Percentiles rank a stretch among this genome's conserved stretches.
Conservation (phyloP, 2,113 vertebrate genomes). For the Neodon shergylaensis region DNA sequence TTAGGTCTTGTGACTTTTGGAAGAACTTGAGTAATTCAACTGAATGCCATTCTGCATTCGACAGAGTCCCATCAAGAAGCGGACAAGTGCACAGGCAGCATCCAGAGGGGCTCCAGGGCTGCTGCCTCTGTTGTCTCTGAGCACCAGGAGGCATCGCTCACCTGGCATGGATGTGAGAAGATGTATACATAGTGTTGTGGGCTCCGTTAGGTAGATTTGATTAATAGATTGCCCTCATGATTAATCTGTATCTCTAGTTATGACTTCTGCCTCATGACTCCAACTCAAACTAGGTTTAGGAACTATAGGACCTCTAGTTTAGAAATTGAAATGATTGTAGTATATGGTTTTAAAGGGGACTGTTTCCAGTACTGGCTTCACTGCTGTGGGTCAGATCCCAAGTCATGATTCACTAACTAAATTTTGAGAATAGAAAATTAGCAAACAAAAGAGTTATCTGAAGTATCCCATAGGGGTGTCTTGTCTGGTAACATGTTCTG, state of each 20-base stretch:
- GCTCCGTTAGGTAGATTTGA: not conserved
- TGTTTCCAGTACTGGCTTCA: not conserved
- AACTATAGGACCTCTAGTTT: not conserved
- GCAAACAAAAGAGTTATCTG: slow-evolving; percentile 3
- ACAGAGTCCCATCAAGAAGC: not conserved
- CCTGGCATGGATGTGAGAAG: not conserved
- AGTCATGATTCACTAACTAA: not conserved
- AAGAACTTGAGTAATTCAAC: not conserved
- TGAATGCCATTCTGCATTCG: not conserved
- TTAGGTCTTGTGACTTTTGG: not conserved
- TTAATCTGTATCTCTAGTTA: not conserved
- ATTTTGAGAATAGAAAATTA: not conserved
- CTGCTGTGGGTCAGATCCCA: not conserved
- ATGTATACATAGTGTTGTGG: not conserved
- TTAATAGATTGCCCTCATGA: not conserved
- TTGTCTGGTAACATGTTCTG: not conserved
- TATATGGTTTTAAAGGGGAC: not conserved
- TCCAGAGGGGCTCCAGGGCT: not conserved
- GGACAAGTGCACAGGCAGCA: not conserved
- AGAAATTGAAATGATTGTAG: not conserved
- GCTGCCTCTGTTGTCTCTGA: not conserved
- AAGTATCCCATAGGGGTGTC: not conserved
- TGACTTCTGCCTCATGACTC: not conserved
- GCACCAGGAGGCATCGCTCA: not conserved
- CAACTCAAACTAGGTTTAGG: not conserved